These are phyloP conservation scores for Gastrophryne carolinensis DNA, from an alignment of 2,797 vertebrate species.

Conservation along the genomic window DNA sequence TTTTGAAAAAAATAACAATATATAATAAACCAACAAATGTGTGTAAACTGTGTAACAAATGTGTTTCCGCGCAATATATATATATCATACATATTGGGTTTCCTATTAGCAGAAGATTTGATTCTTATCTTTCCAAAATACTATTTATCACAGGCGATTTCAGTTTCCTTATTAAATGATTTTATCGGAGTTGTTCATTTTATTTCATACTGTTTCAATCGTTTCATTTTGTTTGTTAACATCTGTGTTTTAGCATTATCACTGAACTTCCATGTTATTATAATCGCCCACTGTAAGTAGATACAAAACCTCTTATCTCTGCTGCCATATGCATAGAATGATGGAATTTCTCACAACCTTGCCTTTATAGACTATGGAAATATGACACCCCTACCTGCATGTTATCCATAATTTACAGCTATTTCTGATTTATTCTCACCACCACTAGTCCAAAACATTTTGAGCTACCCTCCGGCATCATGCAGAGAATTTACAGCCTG, in stretches of 20 bases:
- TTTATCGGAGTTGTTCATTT: not conserved
- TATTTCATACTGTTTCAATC: not conserved
- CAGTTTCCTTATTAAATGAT: slow-evolving; percentile 6
- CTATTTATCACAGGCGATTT: not conserved
- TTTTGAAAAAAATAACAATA: not conserved
- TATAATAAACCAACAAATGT: not conserved
- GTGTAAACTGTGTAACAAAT: not conserved
- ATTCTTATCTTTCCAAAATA: not conserved
- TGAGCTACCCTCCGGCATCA: slow-evolving; percentile 33
- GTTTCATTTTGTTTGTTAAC: slow-evolving; percentile 19
- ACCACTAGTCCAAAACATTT: slow-evolving; percentile 36
- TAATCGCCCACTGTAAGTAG: slow-evolving; percentile 30
- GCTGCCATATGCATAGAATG: slow-evolving; percentile 26
- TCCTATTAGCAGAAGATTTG: not conserved
- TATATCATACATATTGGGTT: not conserved
- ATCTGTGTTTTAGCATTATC: slow-evolving; percentile 13
- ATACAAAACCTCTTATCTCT: slow-evolving; percentile 28
- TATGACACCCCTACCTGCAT: slow-evolving; percentile 34
- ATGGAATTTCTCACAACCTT: slow-evolving; percentile 26
- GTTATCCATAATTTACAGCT: slow-evolving; percentile 13
- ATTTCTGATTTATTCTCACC: slow-evolving; percentile 23
- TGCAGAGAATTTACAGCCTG: slow-evolving; percentile 34
- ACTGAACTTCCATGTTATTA: slow-evolving; percentile 3
- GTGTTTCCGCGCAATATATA: not conserved
- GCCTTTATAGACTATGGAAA: slow-evolving; percentile 31